Base-by-base conservation (phyloP, 2,113 vertebrate species). In the Holacanthus passer region DNA sequence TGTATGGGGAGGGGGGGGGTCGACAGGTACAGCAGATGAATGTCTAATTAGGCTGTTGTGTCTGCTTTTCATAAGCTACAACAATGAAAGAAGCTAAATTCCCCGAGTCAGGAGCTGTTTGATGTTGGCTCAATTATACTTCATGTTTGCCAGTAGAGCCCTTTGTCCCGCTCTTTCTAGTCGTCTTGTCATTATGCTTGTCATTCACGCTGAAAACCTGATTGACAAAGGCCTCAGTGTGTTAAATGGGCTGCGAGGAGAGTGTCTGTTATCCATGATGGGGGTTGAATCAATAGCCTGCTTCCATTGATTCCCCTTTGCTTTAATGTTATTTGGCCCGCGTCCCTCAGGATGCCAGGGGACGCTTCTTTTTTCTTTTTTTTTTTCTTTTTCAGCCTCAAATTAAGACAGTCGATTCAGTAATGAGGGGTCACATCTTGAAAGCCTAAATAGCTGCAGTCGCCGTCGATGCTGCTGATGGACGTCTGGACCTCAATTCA, bases 241-340 rank as follows among this genome's bases (percentile, higher is more conserved):
- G 88, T 82, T 90, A 89, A 93, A 88, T 89, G 85, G 82, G 59
- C 86, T 90, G 87, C 27, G 39, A 79, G 77, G 73, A 85, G 68
- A 53, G 69, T 66, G 68, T 85, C 77, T 88, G 82, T 79, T 87
- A 69, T 83, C 81, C 85, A 79, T 67, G 72, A 86, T 74, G 76
- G 71, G n/a, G 60, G 58, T 63, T 66, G 64, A 85, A 89, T 93
- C 87, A 81, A 93, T 93, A 90, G 74, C 47, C 79, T 45, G 81
- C 83, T 82, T 74, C 68, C 45, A 91, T 82, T 56, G 89, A 91
- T 93, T 88, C 60, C 37, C 53, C 76, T 87, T 89, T 58, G 52
- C 82, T 83, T 76, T 84, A 87, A 86, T 82, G 88, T 85, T 77
- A 79, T 89, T 88, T 86, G 79, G 79, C 84, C 77, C 65, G 73